These are phyloP conservation scores for Mormyrus iriodes DNA, from an alignment of 2,113 vertebrate genomes.

Conservation along the genomic window DNA sequence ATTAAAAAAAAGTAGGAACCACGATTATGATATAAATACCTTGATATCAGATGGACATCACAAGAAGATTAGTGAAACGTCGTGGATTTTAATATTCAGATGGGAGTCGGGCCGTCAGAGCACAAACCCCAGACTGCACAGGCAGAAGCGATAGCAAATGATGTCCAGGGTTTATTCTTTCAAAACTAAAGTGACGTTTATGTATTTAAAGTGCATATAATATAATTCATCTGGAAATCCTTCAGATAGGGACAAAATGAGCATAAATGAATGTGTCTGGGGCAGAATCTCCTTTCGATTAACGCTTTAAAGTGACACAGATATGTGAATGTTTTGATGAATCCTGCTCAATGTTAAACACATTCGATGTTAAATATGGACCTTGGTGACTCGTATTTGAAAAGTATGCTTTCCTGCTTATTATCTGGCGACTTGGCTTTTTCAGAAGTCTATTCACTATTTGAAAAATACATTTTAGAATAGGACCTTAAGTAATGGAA, in stretches of 20 bases:
- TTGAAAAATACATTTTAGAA: conserved; percentile 13
- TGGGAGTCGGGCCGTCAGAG: background rate
- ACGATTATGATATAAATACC: background rate
- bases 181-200: background rate
- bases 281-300: background rate
- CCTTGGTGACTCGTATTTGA: background rate
- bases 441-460: background rate
- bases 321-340: background rate
- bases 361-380: background rate
- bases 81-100: background rate
- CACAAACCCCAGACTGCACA: background rate
- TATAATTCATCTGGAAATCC: background rate
- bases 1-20: background rate
- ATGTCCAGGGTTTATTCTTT: background rate
- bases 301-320: background rate
- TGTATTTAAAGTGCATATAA: background rate
- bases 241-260: background rate
- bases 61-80: background rate
- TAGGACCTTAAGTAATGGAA: conserved; percentile 8
- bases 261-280: background rate
- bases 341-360: background rate
- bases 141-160: background rate
- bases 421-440: background rate
- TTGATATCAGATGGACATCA: background rate
- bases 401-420: background rate